Evolutionary conservation across 1,140 invertebrate genomes (phyloP), one percentile per base, ranked within the genome.

Genomic region (Aplysia californica): DNA sequence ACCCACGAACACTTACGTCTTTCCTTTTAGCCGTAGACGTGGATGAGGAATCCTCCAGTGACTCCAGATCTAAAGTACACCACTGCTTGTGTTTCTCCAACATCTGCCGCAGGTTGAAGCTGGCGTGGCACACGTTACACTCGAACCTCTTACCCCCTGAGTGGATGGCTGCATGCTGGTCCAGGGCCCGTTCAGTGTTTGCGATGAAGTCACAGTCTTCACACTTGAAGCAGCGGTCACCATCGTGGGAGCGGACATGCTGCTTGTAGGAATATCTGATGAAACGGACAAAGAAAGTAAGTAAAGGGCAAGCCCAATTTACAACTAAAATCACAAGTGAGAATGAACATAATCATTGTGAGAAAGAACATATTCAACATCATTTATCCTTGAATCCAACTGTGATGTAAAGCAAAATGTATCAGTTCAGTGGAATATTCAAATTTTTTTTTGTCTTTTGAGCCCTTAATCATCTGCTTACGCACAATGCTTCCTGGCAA

Each of bases 161-260:
- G 87, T 99, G 97, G 75, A 98, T 96, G 1, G 98, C 92, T 94
- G 98, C 96, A 89, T 99, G 97, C 3, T 95, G 96, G 85, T 98
- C 96, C n/a, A 99, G 91, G 89, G 98, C 96, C 0, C 96, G 93
- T 59, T 95, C 93, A 0, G 96, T 97, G 61, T 96, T 95, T 0
- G 96, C 97, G 0, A 97, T 96, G 89, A 98, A 99, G 0, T 96
- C 95, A 89, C 97, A 99, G 1, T 97, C 88, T 79, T 96, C 82
- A 90, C 97, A 99, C 86, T 96, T 97, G 91, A 95, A 99, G 89
- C 97, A 98, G 87, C 98, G 98, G 90, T 99, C 97, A 1, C 97
- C 97, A 87, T 98, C 97, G 84, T 99, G 97, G 0, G 95, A 95
- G 91, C 97, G 94, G 81, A 92, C 92, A 85, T 95, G 94, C 61